Conservation (phyloP, 2,797 vertebrate genomes). For the Morelia viridis region DNA sequence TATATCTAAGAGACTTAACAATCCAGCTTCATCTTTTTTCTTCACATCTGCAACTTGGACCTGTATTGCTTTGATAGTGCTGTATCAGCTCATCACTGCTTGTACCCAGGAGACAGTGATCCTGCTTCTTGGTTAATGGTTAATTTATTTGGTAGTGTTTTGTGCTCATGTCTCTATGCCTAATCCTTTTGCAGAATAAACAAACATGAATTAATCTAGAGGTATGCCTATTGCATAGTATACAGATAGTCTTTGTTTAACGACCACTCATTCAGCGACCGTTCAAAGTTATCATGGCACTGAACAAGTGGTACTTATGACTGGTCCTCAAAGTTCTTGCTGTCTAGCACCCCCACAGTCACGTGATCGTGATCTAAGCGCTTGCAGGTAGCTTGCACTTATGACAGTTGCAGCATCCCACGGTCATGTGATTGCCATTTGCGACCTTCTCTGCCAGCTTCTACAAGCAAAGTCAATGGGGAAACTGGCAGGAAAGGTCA, state of each 20-base stretch:
- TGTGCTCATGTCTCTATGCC: conserved; percentile 22
- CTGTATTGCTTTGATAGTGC: conserved; percentile 10
- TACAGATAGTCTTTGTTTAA: not conserved
- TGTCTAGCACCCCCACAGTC: not conserved
- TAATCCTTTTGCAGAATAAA: conserved; percentile 17
- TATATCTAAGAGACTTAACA: not conserved
- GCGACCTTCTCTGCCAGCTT: not conserved
- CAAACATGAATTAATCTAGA: not conserved
- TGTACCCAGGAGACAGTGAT: not conserved
- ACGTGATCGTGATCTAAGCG: not conserved
- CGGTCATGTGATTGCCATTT: not conserved
- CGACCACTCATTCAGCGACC: not conserved
- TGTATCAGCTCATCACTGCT: not conserved
- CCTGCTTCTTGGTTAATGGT: conserved; percentile 10
- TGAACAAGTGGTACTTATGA: not conserved
- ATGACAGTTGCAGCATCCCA: not conserved
- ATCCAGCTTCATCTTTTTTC: conserved; percentile 33
- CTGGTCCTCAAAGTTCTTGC: not conserved
- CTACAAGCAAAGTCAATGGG: not conserved
- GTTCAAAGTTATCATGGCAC: not conserved
- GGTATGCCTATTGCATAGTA: not conserved
- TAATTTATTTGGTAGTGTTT: conserved; percentile 39
- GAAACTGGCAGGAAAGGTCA: not conserved
- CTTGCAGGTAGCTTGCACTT: not conserved
- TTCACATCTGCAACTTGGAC: not conserved